Evolutionary conservation across 2,888 invertebrate genomes (phyloP), one percentile per base, ranked within the genome.

Genomic region (Chrysina gloriosa): DNA sequence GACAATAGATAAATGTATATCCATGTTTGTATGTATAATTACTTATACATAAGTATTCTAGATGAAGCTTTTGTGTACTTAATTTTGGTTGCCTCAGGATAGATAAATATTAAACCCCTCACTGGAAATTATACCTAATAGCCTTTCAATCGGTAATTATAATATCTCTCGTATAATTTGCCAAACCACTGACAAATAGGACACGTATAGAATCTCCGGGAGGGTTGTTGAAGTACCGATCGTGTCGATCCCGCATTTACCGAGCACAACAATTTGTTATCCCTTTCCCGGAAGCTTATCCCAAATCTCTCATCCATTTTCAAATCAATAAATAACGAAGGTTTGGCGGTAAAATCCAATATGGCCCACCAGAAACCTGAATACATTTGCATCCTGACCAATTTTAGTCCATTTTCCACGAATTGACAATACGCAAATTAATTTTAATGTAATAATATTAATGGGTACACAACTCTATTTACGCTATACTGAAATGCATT

Each of bases 131-230:
- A n/a, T n/a, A n/a, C 19, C 9, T 6, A 19, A 45, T 9, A 45
- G 7, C 45, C 2, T 21, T 45, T 45, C 45, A 7, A 45, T 6
- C 50, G 14, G 27, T 39, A 39, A 58, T 58, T 58, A 58, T 58
- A 58, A 39, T 58, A 39, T 31, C 25, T 36, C 16, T 5, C 21
- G 58, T 39, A 58, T 25, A 58, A 25, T 58, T 58, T 58, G 23
- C 39, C 58, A 58, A 58, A 58, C 39, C 58, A 25, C 58, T 58
- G 42, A 58, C 58, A 58, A 39, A 25, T 42, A 39, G 58, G 58
- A 25, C 58, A 42, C 42, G 25, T 39, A 39, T 21, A 39, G 25
- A 14, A 56, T 25, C 36, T 56, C 36, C 29, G 11, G 2, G 21
- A 58, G 39, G 7, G 23, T n/a, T 25, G 21, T 36, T 56, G n/a